Evolutionary conservation across 2,888 invertebrate genomes (phyloP).

Genomic region (Cloeon dipterum): DNA sequence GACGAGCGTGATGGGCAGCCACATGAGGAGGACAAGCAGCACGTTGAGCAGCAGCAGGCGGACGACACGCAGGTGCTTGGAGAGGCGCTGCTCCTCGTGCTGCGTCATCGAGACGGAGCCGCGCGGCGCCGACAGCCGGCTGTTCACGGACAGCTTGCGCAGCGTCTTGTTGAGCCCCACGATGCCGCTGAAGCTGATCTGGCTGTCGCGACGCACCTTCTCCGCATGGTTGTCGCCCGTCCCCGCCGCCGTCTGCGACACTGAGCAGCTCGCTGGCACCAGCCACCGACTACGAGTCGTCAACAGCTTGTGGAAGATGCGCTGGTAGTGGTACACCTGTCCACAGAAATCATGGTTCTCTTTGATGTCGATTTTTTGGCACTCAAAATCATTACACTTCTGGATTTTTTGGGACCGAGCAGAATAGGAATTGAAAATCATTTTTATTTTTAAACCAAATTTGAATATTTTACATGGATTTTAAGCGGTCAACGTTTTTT

Average conservation of each 20-base stretch:
- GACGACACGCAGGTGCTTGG: conserved; percentile 27
- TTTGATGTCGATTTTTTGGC: no score
- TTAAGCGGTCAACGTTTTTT: no score
- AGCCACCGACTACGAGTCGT: conserved; percentile 26
- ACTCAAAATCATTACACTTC: no score
- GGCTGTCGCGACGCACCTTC: conserved; percentile 20
- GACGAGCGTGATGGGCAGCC: conserved; percentile 27
- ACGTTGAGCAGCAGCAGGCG: conserved; percentile 27
- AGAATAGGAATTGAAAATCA: no score
- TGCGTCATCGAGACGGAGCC: conserved; percentile 17
- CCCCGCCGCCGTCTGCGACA: background rate
- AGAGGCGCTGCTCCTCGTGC: conserved; percentile 24
- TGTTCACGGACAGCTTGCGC: conserved; percentile 19
- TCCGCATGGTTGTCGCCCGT: conserved; percentile 9
- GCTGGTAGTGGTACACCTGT: conserved; percentile 28
- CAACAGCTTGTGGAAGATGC: conserved; percentile 27
- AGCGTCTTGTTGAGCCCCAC: conserved; percentile 20
- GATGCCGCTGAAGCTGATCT: conserved; percentile 23
- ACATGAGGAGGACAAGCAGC: conserved; percentile 28
- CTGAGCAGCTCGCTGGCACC: background rate
- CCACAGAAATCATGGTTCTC: no score
- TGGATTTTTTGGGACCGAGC: no score
- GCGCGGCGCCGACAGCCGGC: conserved; percentile 3
- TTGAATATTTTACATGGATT: no score
- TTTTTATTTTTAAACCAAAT: no score